Percentiles rank a stretch among this genome's conserved stretches.
phyloP scores from a whole-genome alignment of 2,797 vertebrate species.

The Sparidentex hasta region DNA sequence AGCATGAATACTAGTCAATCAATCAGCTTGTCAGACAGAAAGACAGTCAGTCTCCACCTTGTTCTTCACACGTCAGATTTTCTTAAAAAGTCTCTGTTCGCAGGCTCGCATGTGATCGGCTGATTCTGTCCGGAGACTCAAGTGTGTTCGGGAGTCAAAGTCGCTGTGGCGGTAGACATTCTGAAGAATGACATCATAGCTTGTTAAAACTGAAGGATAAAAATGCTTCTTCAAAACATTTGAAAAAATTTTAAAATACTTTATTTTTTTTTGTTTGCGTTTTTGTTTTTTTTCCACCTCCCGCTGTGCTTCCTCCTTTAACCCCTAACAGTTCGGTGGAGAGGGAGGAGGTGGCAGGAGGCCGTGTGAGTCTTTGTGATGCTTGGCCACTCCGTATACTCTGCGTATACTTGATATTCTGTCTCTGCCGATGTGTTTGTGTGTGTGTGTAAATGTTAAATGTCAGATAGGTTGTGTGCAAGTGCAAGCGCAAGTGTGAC shows the following conservation, averaged over 20 bases:
- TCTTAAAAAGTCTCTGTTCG: constrained; percentile 51
- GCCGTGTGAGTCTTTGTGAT: constrained; percentile 56
- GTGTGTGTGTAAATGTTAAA: constrained; percentile 59
- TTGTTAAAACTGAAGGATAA: constrained; percentile 83
- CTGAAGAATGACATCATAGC: constrained; percentile 84
- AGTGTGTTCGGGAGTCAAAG: constrained; percentile 50
- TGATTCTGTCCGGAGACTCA: constrained; percentile 59
- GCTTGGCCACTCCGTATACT: constrained; percentile 71
- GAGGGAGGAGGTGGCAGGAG: constrained; percentile 68
- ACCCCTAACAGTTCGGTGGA: constrained; percentile 63
- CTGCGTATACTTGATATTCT: constrained; percentile 60
- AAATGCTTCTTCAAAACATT: constrained; percentile 84
- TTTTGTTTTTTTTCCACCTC: constrained; percentile 32
- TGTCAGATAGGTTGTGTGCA: constrained; percentile 72
- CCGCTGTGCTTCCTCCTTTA: constrained; percentile 72
- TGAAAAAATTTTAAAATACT: constrained; percentile 79
- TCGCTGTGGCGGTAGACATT: constrained; percentile 71
- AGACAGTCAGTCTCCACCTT: constrained; percentile 56
- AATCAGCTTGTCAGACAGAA: constrained; percentile 67
- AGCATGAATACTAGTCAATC: constrained; percentile 76
- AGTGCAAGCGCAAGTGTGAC: constrained; percentile 70
- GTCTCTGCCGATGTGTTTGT: constrained; percentile 42
- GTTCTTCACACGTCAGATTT: constrained; percentile 58
- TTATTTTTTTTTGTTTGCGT: constrained; percentile 28
- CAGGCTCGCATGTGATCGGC: constrained; percentile 69